Evolutionary conservation across 2,797 vertebrate species (phyloP).

Genomic region (Spondyliosoma cantharus): DNA sequence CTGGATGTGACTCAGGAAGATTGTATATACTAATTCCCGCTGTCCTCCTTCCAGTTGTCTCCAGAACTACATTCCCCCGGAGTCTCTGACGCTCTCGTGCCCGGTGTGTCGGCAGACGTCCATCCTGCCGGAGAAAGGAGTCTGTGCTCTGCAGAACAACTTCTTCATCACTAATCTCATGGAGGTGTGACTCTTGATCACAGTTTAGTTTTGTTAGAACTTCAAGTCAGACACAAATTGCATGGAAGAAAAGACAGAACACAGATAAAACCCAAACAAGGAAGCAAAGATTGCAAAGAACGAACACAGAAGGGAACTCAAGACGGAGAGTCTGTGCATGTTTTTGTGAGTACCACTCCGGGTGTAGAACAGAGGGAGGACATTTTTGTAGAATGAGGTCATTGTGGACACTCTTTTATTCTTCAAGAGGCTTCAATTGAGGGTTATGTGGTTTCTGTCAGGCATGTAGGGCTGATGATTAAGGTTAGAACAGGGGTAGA

Average conservation of each 20-base stretch:
- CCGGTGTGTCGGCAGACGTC: constrained; percentile 97
- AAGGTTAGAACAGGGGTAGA: neutral
- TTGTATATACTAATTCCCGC: constrained; percentile 3
- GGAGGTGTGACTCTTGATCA: constrained; percentile 81
- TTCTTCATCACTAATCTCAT: constrained; percentile 98
- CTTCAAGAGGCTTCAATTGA: neutral
- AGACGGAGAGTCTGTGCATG: neutral
- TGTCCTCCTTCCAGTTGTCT: constrained; percentile 86
- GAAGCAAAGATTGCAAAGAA: neutral
- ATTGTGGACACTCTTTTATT: constrained; percentile 20
- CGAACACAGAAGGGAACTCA: neutral
- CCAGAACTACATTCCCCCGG: constrained; percentile 96
- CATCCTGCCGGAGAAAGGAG: constrained; percentile 94
- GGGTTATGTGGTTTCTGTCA: neutral
- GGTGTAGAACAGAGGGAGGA: constrained; percentile 25
- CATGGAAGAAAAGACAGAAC: neutral
- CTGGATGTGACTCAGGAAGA: neutral
- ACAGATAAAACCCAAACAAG: neutral
- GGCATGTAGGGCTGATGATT: neutral
- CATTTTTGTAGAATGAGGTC: constrained; percentile 55
- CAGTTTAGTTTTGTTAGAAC: neutral
- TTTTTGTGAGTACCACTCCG: constrained; percentile 16
- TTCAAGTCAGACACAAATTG: constrained; percentile 1
- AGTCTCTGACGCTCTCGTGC: constrained; percentile 95
- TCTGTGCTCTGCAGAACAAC: constrained; percentile 94